A percentile compares a stretch with the other conserved stretches of the same genome.
Evolutionary conservation across 1,140 invertebrate species (phyloP).

Genomic region (Eubasilissa regina): DNA sequence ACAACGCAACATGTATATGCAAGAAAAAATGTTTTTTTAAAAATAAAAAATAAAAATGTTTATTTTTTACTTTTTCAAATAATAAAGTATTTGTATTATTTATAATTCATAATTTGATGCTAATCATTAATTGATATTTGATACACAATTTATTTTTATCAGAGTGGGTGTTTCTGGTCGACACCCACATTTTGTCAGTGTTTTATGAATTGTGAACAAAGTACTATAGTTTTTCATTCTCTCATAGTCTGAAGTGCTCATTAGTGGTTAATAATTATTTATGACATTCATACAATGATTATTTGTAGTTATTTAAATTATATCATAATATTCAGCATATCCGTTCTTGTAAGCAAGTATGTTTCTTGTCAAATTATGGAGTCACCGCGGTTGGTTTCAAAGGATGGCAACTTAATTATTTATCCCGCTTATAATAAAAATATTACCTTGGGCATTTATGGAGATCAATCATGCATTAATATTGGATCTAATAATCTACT

Average conservation of each 20-base stretch:
- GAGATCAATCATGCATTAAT: constrained; percentile 42
- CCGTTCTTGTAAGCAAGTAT: not conserved
- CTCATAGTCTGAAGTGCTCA: constrained; percentile 3
- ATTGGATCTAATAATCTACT: constrained; percentile 44
- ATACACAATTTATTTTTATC: not conserved
- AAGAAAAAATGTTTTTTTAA: too few species aligned
- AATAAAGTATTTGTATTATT: too few species aligned
- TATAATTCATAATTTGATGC: too few species aligned
- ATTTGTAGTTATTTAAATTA: constrained; percentile 7
- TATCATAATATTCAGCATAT: not conserved
- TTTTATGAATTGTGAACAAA: not conserved
- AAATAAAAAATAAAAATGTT: too few species aligned
- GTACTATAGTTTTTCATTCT: not conserved
- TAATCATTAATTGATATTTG: too few species aligned
- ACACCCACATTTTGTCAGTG: constrained; percentile 22
- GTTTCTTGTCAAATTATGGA: not conserved
- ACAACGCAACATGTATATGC: too few species aligned
- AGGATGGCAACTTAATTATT: constrained; percentile 51
- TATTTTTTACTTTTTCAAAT: too few species aligned
- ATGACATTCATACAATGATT: not conserved
- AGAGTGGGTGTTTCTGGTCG: constrained; percentile 6
- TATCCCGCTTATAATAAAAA: constrained; percentile 45
- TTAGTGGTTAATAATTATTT: not conserved
- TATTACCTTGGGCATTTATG: constrained; percentile 34
- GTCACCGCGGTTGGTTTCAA: constrained; percentile 29